Percentiles rank a stretch among this genome's conserved stretches.
These are phyloP conservation scores for Luidia sarsii DNA, from an alignment of 53 echinoderm and acorn worm genomes.

Conservation along the genomic window DNA sequence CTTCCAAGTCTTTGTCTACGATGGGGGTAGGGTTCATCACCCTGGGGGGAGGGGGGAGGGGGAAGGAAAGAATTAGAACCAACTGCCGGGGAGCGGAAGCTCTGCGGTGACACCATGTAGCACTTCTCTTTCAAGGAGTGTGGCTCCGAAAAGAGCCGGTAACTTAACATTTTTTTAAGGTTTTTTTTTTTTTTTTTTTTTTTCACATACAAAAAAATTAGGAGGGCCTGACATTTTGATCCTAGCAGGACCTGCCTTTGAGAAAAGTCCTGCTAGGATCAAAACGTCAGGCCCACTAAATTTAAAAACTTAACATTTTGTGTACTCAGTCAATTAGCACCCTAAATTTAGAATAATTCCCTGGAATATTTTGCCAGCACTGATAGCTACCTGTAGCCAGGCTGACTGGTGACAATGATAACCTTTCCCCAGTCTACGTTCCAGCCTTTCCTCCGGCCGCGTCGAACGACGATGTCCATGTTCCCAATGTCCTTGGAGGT, in stretches of 20 bases:
- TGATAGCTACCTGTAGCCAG: conserved; percentile 80
- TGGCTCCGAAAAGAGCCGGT: no score
- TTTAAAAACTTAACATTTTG: no score
- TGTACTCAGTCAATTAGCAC: background rate
- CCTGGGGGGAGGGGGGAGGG: conserved; percentile 33
- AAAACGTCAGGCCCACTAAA: no score
- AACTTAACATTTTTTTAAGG: no score
- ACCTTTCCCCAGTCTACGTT: conserved; percentile 78
- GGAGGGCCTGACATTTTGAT: no score
- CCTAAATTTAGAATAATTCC: background rate
- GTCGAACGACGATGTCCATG: conserved; percentile 79
- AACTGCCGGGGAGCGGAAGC: no score
- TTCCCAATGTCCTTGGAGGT: conserved; percentile 75
- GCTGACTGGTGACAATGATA: conserved; percentile 66
- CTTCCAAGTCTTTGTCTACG: conserved; percentile 76
- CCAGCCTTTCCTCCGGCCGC: conserved; percentile 67
- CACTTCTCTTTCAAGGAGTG: background rate
- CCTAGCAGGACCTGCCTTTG: no score
- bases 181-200: no score
- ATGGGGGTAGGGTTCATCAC: conserved; percentile 90
- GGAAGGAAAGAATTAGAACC: background rate
- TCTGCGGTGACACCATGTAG: no score
- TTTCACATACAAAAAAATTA: no score
- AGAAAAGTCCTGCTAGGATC: no score
- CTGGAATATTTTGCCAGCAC: no score